These are phyloP conservation scores for Aspidoscelis tigris DNA, from an alignment of 2,113 vertebrate species.

Conservation along the genomic window DNA sequence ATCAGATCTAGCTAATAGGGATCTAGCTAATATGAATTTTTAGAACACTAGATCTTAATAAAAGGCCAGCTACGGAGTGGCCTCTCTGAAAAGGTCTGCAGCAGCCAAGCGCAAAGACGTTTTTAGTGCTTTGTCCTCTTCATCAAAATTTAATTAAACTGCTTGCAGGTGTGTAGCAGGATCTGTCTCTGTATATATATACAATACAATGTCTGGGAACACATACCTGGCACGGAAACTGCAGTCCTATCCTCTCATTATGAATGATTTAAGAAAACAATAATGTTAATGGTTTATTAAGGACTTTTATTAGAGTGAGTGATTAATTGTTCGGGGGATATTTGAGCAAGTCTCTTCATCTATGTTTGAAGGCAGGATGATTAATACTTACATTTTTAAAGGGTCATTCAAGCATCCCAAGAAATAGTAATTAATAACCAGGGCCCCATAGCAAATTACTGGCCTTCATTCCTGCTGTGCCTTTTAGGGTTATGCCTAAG, in stretches of 20 bases:
- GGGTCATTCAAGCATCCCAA: not conserved
- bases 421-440: no score
- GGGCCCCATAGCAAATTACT: no score
- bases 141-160: conserved; percentile 55
- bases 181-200: conserved; percentile 28
- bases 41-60: not conserved
- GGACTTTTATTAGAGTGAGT: conserved; percentile 1
- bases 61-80: not conserved
- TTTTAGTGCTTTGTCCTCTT: conserved; percentile 40
- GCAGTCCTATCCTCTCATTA: conserved; percentile 23
- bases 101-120: conserved; percentile 1
- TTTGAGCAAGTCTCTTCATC: not conserved
- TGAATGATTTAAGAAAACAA: conserved; percentile 40
- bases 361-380: no score
- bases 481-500: no score
- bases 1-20: no score
- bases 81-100: not conserved
- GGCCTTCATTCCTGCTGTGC: no score
- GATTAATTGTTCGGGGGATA: not conserved
- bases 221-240: not conserved
- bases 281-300: conserved; percentile 29
- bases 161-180: conserved; percentile 33
- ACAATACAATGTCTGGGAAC: conserved; percentile 50
- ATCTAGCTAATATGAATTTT: no score
- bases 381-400: not conserved